Base-by-base conservation (phyloP, 2,113 vertebrate genomes). In the Indicator maculatus region DNA sequence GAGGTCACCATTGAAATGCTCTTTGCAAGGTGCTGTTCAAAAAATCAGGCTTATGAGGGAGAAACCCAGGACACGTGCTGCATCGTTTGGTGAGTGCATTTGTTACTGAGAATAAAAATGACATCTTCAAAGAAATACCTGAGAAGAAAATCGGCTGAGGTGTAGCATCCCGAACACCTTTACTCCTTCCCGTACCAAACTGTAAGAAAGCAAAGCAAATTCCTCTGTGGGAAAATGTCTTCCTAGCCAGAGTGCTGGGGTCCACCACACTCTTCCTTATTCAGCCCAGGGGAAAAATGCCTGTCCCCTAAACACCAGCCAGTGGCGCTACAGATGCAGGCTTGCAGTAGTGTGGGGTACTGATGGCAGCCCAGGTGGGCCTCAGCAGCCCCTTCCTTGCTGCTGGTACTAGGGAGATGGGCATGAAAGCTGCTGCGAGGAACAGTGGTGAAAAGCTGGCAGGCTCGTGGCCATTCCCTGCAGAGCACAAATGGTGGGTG, bases 391-490 rank as follows among this genome's bases (percentile, higher is more conserved):
- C 12, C 19, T 12, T 75, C 63, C 33, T 82, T 3, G 1, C 14
- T 79, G 10, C 45, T 78, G 52, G 9, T 53, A 3, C 9, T 4
- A 2, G 10, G 45, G 39, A 63, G 39, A 33, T 0, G 59, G 23
- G 15, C 2, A 2, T 20, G 33, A 61, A 60, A 65, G 45, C 5
- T 26, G 50, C 64, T 2, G 1, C 24, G 80, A 20, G 21, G 31
- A 28, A 64, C 0, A 0, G 36, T 3, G 0, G 1, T 4, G 59
- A 31, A 26, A 9, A 12, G 28, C 56, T 4, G 12, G 17, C 38
- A 11, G 28, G 45, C 16, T 31, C 12, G 3, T 1, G 0, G 33
- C 41, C 3, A 2, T 4, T 1, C 11, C 16, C 3, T 11, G 39
- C 24, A 11, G 36, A 59, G 6, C 1, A 1, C 38, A 47, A 30